A percentile compares a stretch with the other conserved stretches of the same genome.
These are phyloP conservation scores for Oxyura jamaicensis DNA, from an alignment of 2,113 vertebrate genomes.

Conservation along the genomic window DNA sequence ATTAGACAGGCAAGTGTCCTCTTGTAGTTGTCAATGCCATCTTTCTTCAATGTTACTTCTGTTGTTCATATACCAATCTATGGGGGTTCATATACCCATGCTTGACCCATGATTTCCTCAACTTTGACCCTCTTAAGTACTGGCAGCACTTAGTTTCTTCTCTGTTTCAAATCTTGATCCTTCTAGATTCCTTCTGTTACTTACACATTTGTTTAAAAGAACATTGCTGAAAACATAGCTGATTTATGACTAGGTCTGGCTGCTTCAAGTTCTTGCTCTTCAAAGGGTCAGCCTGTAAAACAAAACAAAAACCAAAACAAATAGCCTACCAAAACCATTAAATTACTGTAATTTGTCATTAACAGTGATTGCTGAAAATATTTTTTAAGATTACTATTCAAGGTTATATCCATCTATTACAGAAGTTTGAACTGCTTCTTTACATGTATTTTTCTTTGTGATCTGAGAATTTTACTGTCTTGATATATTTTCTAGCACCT, in stretches of 20 bases:
- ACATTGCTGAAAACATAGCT: background rate
- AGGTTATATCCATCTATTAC: background rate
- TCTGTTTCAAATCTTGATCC: background rate
- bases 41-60: background rate
- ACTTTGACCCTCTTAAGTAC: background rate
- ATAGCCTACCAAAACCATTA: background rate
- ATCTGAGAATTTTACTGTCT: background rate
- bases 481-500: background rate
- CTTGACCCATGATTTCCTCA: background rate
- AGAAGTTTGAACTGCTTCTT: background rate
- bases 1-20: background rate
- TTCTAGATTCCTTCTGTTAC: background rate
- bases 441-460: background rate
- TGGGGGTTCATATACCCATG: background rate
- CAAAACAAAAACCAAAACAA: background rate
- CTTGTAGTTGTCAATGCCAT: background rate
- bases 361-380: background rate
- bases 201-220: background rate
- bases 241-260: background rate
- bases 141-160: background rate
- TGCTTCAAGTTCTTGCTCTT: background rate
- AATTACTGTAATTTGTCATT: background rate
- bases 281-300: background rate
- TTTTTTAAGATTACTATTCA: background rate
- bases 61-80: background rate